phyloP scores from a whole-genome alignment of 2,797 vertebrate species.

The Acanthurus lineatus region DNA sequence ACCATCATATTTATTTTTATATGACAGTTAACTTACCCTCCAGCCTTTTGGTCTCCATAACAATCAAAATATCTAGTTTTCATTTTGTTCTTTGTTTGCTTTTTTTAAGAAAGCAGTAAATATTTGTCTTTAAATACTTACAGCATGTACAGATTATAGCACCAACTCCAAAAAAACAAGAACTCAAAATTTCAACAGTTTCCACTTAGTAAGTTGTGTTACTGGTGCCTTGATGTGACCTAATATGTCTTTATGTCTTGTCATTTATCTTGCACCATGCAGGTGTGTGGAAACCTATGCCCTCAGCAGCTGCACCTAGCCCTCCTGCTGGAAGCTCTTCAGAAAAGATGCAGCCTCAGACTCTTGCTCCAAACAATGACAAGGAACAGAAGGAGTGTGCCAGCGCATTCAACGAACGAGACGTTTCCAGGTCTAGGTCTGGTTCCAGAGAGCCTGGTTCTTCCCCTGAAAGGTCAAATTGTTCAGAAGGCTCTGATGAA shows the following conservation, averaged over 20 bases:
- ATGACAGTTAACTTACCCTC: background rate
- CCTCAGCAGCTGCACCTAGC: slow-evolving; percentile 41
- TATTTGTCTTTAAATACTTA: background rate
- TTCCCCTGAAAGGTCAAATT: slow-evolving; percentile 60
- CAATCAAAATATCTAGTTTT: background rate
- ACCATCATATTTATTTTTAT: background rate
- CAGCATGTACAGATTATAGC: too few species aligned
- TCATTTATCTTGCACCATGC: slow-evolving; percentile 26
- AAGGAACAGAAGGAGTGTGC: slow-evolving; percentile 15
- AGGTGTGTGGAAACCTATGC: slow-evolving; percentile 81
- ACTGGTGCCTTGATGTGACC: background rate
- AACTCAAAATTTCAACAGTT: background rate
- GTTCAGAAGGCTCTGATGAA: slow-evolving; percentile 59
- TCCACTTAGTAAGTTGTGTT: background rate
- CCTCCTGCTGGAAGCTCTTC: slow-evolving; percentile 35
- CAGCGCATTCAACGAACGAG: slow-evolving; percentile 52
- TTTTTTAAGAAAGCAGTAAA: background rate
- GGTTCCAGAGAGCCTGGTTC: slow-evolving; percentile 71
- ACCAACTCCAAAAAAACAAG: too few species aligned
- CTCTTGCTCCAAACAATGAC: slow-evolving; percentile 34
- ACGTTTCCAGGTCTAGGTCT: slow-evolving; percentile 73
- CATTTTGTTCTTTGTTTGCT: background rate
- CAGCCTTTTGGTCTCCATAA: background rate
- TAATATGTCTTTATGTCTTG: slow-evolving; percentile 7
- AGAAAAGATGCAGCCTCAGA: slow-evolving; percentile 45